phyloP scores from a whole-genome alignment of 1,140 invertebrate genomes.

The Drosophila asahinai region DNA sequence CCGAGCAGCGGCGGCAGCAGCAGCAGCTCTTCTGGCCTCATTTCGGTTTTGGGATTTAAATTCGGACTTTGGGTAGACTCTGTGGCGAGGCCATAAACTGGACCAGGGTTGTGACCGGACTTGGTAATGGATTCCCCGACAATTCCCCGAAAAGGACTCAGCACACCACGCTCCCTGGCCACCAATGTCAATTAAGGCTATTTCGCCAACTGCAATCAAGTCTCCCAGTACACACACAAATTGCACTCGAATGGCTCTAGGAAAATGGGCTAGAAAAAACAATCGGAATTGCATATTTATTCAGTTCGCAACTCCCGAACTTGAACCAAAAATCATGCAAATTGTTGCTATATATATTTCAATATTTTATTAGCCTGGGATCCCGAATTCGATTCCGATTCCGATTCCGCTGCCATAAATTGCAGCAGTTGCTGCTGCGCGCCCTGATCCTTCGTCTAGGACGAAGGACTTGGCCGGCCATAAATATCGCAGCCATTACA shows the following conservation, averaged over 20 bases:
- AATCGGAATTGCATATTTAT: conserved; percentile 47
- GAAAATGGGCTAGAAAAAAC: conserved; percentile 16
- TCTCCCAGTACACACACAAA: conserved; percentile 18
- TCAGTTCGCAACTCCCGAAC: conserved; percentile 21
- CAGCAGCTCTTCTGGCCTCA: conserved; percentile 19
- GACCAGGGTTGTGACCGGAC: conserved; percentile 29
- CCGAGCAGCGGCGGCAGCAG: not conserved
- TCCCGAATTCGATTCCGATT: conserved; percentile 32
- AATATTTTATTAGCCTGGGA: conserved; percentile 75
- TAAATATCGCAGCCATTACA: conserved; percentile 58
- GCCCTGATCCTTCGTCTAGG: not conserved
- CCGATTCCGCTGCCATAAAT: conserved; percentile 56
- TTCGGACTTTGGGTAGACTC: conserved; percentile 13
- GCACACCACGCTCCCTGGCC: conserved; percentile 1
- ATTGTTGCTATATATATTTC: conserved; percentile 71
- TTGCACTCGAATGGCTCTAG: conserved; percentile 31
- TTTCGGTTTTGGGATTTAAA: conserved; percentile 26
- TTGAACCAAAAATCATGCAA: conserved; percentile 66
- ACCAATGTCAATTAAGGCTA: conserved; percentile 40
- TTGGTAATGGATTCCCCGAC: conserved; percentile 26
- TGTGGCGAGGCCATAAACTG: conserved; percentile 24
- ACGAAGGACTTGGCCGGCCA: conserved; percentile 59
- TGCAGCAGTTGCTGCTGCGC: conserved; percentile 65
- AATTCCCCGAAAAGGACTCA: conserved; percentile 23
- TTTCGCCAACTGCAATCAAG: conserved; percentile 25